These are phyloP conservation scores for Champsocephalus esox DNA, from an alignment of 2,797 vertebrate species.

Conservation along the genomic window DNA sequence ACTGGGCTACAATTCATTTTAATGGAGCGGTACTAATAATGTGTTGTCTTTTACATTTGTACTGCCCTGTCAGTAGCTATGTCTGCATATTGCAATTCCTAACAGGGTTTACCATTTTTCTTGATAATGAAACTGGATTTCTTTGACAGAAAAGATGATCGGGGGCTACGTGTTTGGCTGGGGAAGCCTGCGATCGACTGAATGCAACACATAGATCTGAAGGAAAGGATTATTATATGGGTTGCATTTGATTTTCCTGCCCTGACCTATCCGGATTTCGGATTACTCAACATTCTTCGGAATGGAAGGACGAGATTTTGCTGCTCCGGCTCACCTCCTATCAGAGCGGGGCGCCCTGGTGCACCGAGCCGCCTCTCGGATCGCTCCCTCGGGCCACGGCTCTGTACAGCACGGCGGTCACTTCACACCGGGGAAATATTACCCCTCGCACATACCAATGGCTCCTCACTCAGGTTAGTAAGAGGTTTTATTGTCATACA, in stretches of 20 bases:
- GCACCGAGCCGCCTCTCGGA: constrained; percentile 91
- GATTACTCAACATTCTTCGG: constrained; percentile 84
- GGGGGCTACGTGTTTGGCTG: constrained; percentile 78
- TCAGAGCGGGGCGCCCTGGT: constrained; percentile 92
- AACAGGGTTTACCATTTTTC: constrained; percentile 5
- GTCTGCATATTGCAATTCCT: constrained; percentile 35
- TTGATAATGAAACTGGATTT: constrained; percentile 55
- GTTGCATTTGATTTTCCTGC: constrained; percentile 83
- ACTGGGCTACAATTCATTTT: constrained; percentile 18
- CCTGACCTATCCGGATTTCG: constrained; percentile 80
- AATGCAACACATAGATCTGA: constrained; percentile 82
- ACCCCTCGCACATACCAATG: constrained; percentile 95
- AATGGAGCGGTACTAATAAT: constrained; percentile 47
- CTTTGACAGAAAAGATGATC: constrained; percentile 87
- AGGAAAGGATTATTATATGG: constrained; percentile 86
- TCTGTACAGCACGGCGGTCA: constrained; percentile 91
- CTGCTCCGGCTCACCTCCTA: constrained; percentile 93
- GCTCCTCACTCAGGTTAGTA: constrained; percentile 94
- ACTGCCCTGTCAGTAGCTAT: constrained; percentile 28
- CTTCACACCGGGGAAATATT: constrained; percentile 96
- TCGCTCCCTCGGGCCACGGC: constrained; percentile 89
- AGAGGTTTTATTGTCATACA: constrained; percentile 21
- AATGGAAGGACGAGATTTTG: constrained; percentile 98
- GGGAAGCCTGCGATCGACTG: constrained; percentile 80
- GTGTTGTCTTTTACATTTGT: constrained; percentile 40